Conservation (phyloP, 2,888 invertebrate genomes). For the Plusia festucae region DNA sequence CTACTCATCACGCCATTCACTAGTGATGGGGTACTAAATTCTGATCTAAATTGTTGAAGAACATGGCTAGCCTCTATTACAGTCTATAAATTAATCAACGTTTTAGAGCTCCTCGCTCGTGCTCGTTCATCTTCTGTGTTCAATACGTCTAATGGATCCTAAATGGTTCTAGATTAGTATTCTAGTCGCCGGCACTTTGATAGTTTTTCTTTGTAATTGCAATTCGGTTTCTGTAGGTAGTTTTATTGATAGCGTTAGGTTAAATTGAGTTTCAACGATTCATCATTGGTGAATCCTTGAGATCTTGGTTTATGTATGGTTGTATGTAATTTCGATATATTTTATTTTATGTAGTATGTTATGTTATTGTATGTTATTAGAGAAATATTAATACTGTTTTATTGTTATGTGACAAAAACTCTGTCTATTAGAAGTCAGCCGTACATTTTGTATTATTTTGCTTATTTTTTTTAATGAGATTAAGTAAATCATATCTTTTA, state of each 20-base stretch:
- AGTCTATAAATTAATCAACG: constrained; percentile 59
- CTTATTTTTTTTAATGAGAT: too few species aligned
- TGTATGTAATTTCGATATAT: too few species aligned
- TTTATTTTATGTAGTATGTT: too few species aligned
- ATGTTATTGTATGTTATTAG: too few species aligned
- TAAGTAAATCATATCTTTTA: too few species aligned
- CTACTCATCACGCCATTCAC: too few species aligned
- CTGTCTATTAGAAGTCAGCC: too few species aligned
- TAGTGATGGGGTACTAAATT: background rate
- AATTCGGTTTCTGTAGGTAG: constrained; percentile 23
- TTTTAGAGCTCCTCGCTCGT: constrained; percentile 31
- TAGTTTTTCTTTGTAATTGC: constrained; percentile 54
- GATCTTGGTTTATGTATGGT: background rate
- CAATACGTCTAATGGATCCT: constrained; percentile 55
- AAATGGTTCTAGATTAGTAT: constrained; percentile 55
- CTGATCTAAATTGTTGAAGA: background rate
- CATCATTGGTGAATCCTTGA: constrained; percentile 1
- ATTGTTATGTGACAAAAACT: too few species aligned
- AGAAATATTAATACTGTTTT: too few species aligned
- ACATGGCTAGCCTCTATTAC: background rate
- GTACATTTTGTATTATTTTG: too few species aligned
- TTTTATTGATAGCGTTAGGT: constrained; percentile 21
- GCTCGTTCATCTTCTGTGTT: constrained; percentile 39
- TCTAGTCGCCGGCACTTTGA: constrained; percentile 46
- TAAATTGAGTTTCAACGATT: constrained; percentile 27